Conservation (phyloP, 2,888 invertebrate genomes). For the Melolontha melolontha region DNA sequence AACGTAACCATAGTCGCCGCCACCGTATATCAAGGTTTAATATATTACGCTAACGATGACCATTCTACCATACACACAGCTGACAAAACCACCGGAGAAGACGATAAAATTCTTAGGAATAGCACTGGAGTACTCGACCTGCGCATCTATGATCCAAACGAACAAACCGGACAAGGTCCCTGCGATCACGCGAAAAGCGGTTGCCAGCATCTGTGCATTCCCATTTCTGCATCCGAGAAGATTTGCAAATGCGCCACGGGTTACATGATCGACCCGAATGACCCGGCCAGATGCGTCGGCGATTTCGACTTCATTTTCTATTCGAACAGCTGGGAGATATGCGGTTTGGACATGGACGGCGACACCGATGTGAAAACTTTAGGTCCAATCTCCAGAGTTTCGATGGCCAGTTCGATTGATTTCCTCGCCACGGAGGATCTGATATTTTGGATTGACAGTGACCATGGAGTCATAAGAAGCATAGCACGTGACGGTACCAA, state of each 20-base stretch:
- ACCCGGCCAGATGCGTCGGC: constrained; percentile 67
- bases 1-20: constrained; percentile 72
- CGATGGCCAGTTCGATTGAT: constrained; percentile 82
- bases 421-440: constrained; percentile 69
- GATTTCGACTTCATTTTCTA: constrained; percentile 80
- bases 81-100: constrained; percentile 70
- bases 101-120: constrained; percentile 67
- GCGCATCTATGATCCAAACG: constrained; percentile 77
- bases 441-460: constrained; percentile 86
- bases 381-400: constrained; percentile 79
- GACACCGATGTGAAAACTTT: constrained; percentile 62
- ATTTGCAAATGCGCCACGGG: constrained; percentile 85
- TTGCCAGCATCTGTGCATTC: constrained; percentile 83
- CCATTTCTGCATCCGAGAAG: constrained; percentile 69
- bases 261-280: constrained; percentile 68
- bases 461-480: constrained; percentile 80
- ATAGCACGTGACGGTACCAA: constrained; percentile 83
- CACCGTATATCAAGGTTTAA: constrained; percentile 72
- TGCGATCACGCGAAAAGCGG: constrained; percentile 69
- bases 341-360: constrained; percentile 65
- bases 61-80: constrained; percentile 73
- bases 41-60: constrained; percentile 80
- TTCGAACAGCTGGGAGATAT: constrained; percentile 82
- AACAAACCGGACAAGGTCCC: constrained; percentile 73
- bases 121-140: constrained; percentile 70